phyloP scores from a whole-genome alignment of 2,113 vertebrate species.

The Phaethornis superciliosus region DNA sequence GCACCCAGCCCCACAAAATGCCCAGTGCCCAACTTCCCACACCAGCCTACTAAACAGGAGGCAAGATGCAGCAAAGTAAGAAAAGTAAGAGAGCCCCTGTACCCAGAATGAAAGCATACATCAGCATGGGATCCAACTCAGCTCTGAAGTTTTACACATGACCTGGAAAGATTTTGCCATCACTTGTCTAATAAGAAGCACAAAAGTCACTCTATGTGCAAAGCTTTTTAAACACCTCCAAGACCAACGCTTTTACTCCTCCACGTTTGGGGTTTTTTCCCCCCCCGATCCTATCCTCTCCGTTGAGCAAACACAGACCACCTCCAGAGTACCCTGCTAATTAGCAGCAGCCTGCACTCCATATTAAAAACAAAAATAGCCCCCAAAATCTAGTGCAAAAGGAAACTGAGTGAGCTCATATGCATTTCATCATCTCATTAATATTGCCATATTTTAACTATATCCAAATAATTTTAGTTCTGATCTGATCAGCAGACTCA shows the following conservation, averaged over 20 bases:
- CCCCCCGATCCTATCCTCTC: not conserved
- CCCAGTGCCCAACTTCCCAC: not conserved
- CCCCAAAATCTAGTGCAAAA: not conserved
- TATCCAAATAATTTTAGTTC: not conserved
- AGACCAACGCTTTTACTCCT: not conserved
- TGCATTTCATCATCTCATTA: not conserved
- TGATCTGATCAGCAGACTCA: not conserved
- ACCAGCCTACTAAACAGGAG: not conserved
- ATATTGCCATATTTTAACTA: not conserved
- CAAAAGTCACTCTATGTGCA: not conserved
- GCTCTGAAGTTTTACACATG: not conserved
- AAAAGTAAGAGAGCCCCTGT: not conserved
- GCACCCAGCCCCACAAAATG: not conserved
- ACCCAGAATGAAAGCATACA: fast-evolving
- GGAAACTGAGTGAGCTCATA: not conserved
- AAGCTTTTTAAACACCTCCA: not conserved
- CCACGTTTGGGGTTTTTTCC: not conserved
- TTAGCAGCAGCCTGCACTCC: constrained; percentile 25
- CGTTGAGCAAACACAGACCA: not conserved
- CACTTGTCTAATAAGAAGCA: not conserved
- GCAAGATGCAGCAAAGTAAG: fast-evolving
- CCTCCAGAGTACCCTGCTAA: not conserved
- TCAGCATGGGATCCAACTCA: fast-evolving
- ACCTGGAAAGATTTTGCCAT: not conserved
- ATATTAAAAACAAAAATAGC: constrained; percentile 12